Conservation (phyloP, 2,797 vertebrate genomes). For the Odontamblyopus lacepedii region DNA sequence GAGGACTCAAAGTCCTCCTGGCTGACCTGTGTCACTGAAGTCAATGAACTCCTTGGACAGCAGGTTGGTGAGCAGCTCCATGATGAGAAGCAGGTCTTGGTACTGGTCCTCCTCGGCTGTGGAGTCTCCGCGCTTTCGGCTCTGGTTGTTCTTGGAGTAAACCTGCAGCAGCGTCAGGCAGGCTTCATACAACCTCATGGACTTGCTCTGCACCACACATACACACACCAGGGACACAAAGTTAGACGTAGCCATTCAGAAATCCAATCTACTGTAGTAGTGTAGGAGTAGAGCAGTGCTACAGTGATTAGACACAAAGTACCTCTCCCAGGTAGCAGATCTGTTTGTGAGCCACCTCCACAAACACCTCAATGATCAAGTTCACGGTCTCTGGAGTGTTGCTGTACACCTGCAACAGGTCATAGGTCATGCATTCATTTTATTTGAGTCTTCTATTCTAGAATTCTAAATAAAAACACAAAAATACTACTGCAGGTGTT, state of each 20-base stretch:
- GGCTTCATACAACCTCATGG: constrained; percentile 97
- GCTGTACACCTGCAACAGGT: constrained; percentile 80
- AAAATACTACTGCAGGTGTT: no score
- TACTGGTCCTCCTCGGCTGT: constrained; percentile 97
- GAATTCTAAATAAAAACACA: no score
- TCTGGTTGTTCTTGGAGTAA: constrained; percentile 97
- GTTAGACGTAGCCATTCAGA: neutral
- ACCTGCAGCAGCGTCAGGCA: constrained; percentile 97
- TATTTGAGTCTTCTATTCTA: no score
- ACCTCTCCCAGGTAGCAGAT: constrained; percentile 99
- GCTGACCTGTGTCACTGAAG: constrained; percentile 94
- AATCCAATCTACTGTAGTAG: neutral
- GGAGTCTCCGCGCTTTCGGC: constrained; percentile 89
- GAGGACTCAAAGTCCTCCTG: no score
- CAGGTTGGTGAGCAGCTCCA: constrained; percentile 98
- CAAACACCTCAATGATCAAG: constrained; percentile 98
- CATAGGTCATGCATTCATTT: neutral
- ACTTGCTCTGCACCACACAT: constrained; percentile 83
- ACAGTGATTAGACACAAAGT: constrained; percentile 33
- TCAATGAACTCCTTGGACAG: constrained; percentile 99
- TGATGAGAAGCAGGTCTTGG: constrained; percentile 98
- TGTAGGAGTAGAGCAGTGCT: neutral
- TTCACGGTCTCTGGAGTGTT: constrained; percentile 98
- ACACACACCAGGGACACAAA: neutral
- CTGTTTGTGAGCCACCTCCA: constrained; percentile 99